phyloP scores from a whole-genome alignment of 2,888 invertebrate genomes.

The Gnatocerus cornutus region DNA sequence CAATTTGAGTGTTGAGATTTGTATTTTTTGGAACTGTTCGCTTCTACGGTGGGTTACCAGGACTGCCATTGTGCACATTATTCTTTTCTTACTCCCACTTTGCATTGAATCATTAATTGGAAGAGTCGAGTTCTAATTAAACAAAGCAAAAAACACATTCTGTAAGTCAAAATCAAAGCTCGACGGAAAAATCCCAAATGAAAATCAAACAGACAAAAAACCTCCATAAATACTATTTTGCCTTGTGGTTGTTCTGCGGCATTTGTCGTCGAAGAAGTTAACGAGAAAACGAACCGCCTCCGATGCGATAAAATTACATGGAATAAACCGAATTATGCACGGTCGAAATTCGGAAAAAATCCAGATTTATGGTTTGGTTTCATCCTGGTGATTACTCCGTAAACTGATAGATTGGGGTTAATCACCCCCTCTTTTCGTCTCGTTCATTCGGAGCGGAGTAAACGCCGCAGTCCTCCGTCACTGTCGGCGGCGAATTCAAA shows the following conservation, averaged over 20 bases:
- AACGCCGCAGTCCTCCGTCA: slow-evolving; percentile 50
- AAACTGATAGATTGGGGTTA: slow-evolving; percentile 62
- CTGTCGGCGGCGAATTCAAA: slow-evolving; percentile 50
- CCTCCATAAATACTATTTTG: too few species aligned
- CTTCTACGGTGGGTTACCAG: too few species aligned
- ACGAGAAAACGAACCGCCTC: slow-evolving; percentile 20
- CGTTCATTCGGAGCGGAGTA: slow-evolving; percentile 54
- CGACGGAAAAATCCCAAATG: slow-evolving; percentile 3
- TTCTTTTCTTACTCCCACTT: slow-evolving; percentile 7
- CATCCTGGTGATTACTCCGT: slow-evolving; percentile 58
- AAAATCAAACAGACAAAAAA: too few species aligned
- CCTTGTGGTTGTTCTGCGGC: too few species aligned
- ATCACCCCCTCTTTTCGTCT: slow-evolving; percentile 57
- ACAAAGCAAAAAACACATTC: slow-evolving; percentile 35
- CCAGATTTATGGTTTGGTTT: slow-evolving; percentile 57
- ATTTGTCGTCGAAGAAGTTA: slow-evolving; percentile 9
- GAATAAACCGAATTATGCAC: slow-evolving; percentile 46
- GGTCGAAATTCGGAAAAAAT: slow-evolving; percentile 35
- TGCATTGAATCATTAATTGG: slow-evolving; percentile 29
- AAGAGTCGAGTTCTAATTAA: slow-evolving; percentile 28
- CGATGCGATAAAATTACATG: slow-evolving; percentile 28
- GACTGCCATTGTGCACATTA: too few species aligned
- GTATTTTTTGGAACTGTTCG: too few species aligned
- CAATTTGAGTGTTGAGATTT: too few species aligned
- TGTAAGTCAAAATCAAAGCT: slow-evolving; percentile 12